phyloP scores from a whole-genome alignment of 2,888 invertebrate genomes.

The Elysia crispata region DNA sequence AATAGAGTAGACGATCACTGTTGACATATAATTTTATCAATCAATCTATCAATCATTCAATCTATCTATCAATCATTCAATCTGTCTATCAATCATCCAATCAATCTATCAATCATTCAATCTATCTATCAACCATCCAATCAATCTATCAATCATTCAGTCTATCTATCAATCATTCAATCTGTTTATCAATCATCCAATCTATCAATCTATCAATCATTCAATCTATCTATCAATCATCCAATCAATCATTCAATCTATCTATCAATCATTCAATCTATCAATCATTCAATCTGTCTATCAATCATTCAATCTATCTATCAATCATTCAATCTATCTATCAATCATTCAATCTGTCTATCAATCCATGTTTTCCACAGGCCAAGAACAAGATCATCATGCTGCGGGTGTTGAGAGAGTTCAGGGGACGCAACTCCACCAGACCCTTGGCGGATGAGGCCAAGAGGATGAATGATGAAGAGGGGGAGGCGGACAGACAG shows the following conservation, averaged over 20 bases:
- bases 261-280: too few species aligned
- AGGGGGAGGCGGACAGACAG: slow-evolving; percentile 6
- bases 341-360: not conserved
- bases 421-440: slow-evolving; percentile 69
- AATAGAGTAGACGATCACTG: too few species aligned
- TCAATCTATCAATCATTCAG: too few species aligned
- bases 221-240: not conserved
- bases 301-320: too few species aligned
- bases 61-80: not conserved
- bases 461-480: slow-evolving; percentile 52
- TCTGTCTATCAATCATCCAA: not conserved
- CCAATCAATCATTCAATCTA: too few species aligned
- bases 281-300: too few species aligned
- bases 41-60: not conserved
- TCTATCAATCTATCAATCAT: not conserved
- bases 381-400: slow-evolving; percentile 76
- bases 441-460: slow-evolving; percentile 68
- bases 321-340: not conserved
- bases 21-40: not conserved
- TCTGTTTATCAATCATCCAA: not conserved
- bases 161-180: too few species aligned
- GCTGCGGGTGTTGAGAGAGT: slow-evolving; percentile 75
- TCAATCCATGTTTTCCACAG: slow-evolving; percentile 54
- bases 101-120: too few species aligned
- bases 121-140: too few species aligned